These are phyloP conservation scores for Crypturellus undulatus DNA, from an alignment of 2,113 vertebrate genomes.

Conservation along the genomic window DNA sequence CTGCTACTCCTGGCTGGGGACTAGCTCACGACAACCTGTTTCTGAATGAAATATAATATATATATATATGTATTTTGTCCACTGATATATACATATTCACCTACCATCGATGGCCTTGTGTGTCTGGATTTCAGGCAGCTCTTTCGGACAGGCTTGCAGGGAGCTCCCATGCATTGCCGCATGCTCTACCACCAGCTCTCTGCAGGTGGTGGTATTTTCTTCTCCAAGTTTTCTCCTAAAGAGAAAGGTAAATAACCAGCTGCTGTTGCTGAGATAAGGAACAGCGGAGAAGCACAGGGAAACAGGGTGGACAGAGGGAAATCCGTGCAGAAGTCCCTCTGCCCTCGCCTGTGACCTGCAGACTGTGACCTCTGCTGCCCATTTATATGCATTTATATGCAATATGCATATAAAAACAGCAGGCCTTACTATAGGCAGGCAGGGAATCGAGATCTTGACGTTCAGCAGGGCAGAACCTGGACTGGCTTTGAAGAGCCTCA, in stretches of 20 bases:
- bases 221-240: neutral
- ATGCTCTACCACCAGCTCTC: slow-evolving; percentile 32
- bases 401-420: neutral
- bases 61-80: no score
- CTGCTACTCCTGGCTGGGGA: fast-evolving
- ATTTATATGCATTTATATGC: no score
- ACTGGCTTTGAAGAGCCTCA: neutral
- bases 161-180: neutral
- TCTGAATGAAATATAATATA: neutral
- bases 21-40: neutral
- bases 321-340: neutral
- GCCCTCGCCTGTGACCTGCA: neutral
- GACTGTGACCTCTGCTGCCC: neutral
- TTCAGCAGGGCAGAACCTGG: neutral
- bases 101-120: fast-evolving
- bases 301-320: neutral
- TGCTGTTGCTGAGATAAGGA: fast-evolving
- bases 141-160: neutral
- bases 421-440: neutral
- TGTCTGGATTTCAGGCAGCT: neutral
- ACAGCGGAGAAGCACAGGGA: neutral
- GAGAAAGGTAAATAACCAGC: neutral
- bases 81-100: no score
- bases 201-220: slow-evolving; percentile 58
- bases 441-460: neutral